These are phyloP conservation scores for Bettongia penicillata DNA, from an alignment of 2,113 vertebrate species.

Conservation along the genomic window DNA sequence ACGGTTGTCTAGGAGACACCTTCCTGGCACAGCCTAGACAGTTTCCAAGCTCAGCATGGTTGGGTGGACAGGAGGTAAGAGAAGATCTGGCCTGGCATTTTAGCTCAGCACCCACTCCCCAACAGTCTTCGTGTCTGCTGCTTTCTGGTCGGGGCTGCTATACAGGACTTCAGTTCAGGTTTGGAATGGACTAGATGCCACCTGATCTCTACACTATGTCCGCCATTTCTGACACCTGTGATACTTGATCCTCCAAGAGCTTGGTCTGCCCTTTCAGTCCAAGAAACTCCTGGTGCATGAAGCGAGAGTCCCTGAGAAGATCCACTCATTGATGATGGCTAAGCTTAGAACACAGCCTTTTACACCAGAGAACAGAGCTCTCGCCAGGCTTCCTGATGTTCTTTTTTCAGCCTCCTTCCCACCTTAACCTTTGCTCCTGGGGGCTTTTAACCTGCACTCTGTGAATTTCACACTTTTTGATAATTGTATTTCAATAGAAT, in stretches of 20 bases:
- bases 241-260: neutral
- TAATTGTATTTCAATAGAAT: too few species aligned
- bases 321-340: too few species aligned
- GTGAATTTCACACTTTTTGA: too few species aligned
- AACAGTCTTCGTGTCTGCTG: rapidly evolving
- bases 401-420: neutral
- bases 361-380: neutral
- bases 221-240: conserved; percentile 4
- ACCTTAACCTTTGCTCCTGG: neutral
- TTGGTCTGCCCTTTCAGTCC: too few species aligned
- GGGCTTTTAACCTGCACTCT: neutral
- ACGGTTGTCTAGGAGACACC: neutral
- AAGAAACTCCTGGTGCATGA: too few species aligned
- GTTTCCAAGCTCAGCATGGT: neutral
- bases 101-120: too few species aligned
- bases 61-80: neutral
- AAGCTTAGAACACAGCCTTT: too few species aligned
- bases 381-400: conserved; percentile 36
- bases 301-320: neutral
- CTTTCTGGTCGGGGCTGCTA: neutral
- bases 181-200: neutral
- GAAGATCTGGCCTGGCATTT: neutral
- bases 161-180: too few species aligned
- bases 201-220: neutral
- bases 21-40: neutral